These are phyloP conservation scores for Lepidotrigona ventralis DNA, from an alignment of 1,140 invertebrate species.

Conservation along the genomic window DNA sequence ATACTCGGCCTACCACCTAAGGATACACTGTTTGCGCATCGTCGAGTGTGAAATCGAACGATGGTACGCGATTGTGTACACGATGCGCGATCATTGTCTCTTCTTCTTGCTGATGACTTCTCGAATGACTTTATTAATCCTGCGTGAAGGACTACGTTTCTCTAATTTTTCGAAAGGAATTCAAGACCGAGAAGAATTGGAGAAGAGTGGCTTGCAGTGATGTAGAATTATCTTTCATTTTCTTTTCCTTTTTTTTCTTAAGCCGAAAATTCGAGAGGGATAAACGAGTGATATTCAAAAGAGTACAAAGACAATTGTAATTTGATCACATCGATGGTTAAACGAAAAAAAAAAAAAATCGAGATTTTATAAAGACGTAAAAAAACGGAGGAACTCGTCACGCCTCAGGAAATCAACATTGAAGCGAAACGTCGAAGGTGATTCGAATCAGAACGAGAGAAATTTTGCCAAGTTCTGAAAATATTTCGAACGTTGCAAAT, in stretches of 20 bases:
- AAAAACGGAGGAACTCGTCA: no score
- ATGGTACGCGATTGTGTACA: background rate
- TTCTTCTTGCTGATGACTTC: background rate
- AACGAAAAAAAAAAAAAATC: no score
- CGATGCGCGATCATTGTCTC: background rate
- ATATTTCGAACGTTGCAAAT: background rate
- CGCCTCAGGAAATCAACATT: no score
- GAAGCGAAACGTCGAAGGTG: background rate
- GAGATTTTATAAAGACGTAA: no score
- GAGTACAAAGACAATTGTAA: no score
- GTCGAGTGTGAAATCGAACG: conserved; percentile 4
- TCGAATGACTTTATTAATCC: background rate
- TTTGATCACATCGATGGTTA: no score
- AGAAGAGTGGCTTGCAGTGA: no score
- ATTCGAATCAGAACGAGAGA: background rate
- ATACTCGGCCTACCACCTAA: background rate
- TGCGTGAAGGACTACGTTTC: background rate
- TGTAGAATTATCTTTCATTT: no score
- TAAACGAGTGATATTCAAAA: no score
- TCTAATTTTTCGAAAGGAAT: background rate
- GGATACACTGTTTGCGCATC: conserved; percentile 3
- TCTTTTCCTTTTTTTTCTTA: no score
- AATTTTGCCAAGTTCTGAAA: background rate
- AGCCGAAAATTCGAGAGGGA: no score
- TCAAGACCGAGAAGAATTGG: no score